Conservation (phyloP, 2,888 invertebrate genomes). For the Cosmia pyralina region DNA sequence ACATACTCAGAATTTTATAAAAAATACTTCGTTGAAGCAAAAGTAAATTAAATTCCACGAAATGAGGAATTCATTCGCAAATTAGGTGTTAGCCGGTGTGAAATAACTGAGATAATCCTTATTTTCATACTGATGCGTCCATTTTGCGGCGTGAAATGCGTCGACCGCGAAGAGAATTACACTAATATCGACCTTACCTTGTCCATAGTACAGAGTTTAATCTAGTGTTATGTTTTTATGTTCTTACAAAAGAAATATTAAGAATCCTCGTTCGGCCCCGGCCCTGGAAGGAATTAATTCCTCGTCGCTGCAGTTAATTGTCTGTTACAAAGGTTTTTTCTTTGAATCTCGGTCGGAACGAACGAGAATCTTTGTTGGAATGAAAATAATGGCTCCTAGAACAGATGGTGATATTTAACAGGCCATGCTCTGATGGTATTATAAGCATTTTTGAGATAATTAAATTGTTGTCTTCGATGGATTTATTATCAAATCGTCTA, state of each 20-base stretch:
- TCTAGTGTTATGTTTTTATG: conserved; percentile 51
- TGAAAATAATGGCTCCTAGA: conserved; percentile 76
- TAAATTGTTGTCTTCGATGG: conserved; percentile 33
- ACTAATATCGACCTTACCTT: conserved; percentile 49
- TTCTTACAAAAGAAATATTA: conserved; percentile 58
- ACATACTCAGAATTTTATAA: background rate
- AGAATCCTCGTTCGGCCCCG: conserved; percentile 58
- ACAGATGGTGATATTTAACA: conserved; percentile 71
- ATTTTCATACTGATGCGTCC: conserved; percentile 51
- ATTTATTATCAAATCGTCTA: conserved; percentile 22
- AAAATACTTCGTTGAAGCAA: background rate
- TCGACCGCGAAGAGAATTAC: conserved; percentile 24
- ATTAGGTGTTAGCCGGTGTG: conserved; percentile 36
- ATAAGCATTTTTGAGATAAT: conserved; percentile 50
- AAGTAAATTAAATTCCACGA: conserved; percentile 10
- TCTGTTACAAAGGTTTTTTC: conserved; percentile 81
- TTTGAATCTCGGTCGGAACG: conserved; percentile 72
- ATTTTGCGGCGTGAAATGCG: conserved; percentile 34
- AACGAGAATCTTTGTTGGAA: conserved; percentile 74
- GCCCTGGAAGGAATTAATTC: conserved; percentile 76
- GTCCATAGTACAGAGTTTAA: conserved; percentile 44
- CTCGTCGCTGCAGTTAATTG: conserved; percentile 81
- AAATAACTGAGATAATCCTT: conserved; percentile 44
- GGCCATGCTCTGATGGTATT: conserved; percentile 58
- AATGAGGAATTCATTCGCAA: conserved; percentile 36